These are phyloP conservation scores for Hirtodrosophila confusa DNA, from an alignment of 2,888 invertebrate genomes.

Conservation along the genomic window DNA sequence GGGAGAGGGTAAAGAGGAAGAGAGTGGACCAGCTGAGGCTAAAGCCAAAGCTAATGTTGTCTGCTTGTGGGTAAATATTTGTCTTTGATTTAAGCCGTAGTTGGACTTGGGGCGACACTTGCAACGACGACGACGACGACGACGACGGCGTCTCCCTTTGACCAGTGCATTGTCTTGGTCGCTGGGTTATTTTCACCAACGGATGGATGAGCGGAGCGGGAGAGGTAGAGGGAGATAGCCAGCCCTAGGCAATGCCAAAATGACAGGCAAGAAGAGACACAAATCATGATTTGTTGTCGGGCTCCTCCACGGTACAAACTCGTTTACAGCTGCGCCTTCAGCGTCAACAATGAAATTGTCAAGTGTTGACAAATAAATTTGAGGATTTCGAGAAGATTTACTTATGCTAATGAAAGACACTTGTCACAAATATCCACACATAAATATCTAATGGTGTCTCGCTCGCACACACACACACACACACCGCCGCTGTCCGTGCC, in stretches of 20 bases:
- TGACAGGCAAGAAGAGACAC: slow-evolving; percentile 65
- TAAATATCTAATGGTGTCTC: slow-evolving; percentile 12
- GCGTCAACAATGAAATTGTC: slow-evolving; percentile 81
- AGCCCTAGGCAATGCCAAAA: slow-evolving; percentile 43
- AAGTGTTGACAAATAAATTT: slow-evolving; percentile 83
- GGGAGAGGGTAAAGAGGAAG: neutral
- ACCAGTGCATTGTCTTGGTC: slow-evolving; percentile 53
- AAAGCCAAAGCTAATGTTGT: slow-evolving; percentile 43
- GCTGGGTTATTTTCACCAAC: slow-evolving; percentile 13
- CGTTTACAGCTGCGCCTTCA: slow-evolving; percentile 64
- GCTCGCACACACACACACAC: slow-evolving; percentile 1
- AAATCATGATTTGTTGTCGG: slow-evolving; percentile 77
- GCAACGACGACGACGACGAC: slow-evolving; percentile 26
- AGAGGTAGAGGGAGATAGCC: neutral
- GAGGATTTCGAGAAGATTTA: slow-evolving; percentile 77
- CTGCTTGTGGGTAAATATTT: slow-evolving; percentile 70
- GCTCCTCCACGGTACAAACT: slow-evolving; percentile 21
- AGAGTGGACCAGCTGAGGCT: slow-evolving; percentile 1
- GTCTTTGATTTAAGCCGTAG: slow-evolving; percentile 79
- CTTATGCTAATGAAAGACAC: slow-evolving; percentile 80
- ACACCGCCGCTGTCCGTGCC: too few relatives aligned
- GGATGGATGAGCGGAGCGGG: neutral
- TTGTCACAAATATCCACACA: slow-evolving; percentile 73
- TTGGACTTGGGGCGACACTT: slow-evolving; percentile 36
- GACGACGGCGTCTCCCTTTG: slow-evolving; percentile 38